Percentiles rank a stretch among this genome's conserved stretches.
phyloP scores from a whole-genome alignment of 2,113 vertebrate genomes.

The Mesembrinibis cayennensis region DNA sequence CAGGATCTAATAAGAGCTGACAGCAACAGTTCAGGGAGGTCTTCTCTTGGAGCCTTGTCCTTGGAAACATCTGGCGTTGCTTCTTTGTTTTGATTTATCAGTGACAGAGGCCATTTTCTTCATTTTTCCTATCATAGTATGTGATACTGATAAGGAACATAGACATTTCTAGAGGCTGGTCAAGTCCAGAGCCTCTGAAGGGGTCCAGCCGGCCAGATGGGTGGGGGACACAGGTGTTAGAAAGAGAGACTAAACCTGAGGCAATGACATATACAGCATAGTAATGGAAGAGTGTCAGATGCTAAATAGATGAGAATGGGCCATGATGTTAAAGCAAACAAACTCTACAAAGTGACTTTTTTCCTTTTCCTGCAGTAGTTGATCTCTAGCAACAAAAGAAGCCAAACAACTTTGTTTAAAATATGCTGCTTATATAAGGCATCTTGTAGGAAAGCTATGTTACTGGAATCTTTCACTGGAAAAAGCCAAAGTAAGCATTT shows the following conservation, averaged over 20 bases:
- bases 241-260: background rate
- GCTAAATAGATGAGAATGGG: background rate
- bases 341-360: background rate
- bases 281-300: background rate
- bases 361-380: background rate
- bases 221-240: background rate
- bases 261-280: background rate
- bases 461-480: background rate
- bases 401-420: background rate
- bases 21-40: background rate
- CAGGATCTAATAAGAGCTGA: background rate
- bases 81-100: background rate
- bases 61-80: background rate
- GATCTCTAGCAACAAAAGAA: background rate
- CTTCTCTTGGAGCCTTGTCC: background rate
- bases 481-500: background rate
- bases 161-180: background rate
- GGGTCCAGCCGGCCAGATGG: background rate
- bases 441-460: background rate
- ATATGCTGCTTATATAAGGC: background rate
- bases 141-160: background rate
- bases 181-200: background rate
- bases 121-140: background rate
- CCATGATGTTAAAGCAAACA: background rate
- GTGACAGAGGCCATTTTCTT: background rate